These are phyloP conservation scores for Alaudala cheleensis DNA, from an alignment of 2,113 vertebrate species.

Conservation along the genomic window DNA sequence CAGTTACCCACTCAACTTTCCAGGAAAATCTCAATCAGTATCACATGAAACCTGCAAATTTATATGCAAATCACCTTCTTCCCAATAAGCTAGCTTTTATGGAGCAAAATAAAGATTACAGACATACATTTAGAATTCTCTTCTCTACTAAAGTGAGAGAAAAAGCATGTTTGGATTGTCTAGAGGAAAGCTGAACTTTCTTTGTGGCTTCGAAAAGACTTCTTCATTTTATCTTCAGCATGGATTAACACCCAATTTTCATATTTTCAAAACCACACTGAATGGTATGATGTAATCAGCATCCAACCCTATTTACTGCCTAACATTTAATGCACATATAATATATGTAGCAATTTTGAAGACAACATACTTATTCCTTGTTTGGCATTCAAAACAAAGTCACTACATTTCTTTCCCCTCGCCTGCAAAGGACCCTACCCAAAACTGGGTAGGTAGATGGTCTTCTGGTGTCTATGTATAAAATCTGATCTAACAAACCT, in stretches of 20 bases:
- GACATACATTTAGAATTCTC: neutral
- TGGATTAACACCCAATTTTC: neutral
- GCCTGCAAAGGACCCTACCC: neutral
- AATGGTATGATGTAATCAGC: neutral
- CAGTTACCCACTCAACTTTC: neutral
- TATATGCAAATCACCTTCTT: neutral
- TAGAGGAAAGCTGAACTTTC: neutral
- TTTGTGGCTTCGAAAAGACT: neutral
- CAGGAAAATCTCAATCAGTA: neutral
- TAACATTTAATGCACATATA: neutral
- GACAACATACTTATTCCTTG: neutral
- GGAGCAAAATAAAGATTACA: neutral
- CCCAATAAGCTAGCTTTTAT: neutral
- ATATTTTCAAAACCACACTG: neutral
- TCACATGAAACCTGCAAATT: neutral
- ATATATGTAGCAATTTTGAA: neutral
- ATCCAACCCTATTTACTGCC: neutral
- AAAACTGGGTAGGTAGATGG: neutral
- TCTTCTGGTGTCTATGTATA: neutral
- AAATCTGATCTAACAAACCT: neutral
- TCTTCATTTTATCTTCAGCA: neutral
- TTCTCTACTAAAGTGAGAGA: neutral
- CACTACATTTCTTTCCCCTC: neutral
- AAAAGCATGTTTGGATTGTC: neutral
- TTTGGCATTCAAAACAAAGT: neutral